Conservation (phyloP, 2,888 invertebrate species). For the Busseola fusca region DNA sequence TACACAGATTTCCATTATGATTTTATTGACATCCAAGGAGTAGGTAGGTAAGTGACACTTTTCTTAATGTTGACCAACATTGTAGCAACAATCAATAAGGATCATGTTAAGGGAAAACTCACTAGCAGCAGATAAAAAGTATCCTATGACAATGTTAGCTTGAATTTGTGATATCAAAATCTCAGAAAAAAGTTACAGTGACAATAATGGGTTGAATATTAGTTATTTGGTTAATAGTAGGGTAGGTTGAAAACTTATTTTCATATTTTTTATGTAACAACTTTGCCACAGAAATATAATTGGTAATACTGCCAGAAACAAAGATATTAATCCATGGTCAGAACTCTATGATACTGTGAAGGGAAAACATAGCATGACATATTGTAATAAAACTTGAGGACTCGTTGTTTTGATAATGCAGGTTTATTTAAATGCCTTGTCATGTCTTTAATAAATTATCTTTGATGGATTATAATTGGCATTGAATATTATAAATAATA, state of each 20-base stretch:
- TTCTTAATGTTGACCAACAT: background rate
- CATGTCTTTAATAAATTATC: slow-evolving; percentile 14
- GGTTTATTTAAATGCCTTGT: slow-evolving; percentile 22
- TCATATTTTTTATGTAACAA: background rate
- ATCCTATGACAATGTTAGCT: background rate
- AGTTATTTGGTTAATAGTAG: background rate
- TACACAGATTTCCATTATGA: background rate
- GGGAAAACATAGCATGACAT: background rate
- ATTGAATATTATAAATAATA: background rate
- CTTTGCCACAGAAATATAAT: background rate
- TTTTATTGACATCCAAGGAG: background rate
- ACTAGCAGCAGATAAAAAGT: too few relatives aligned
- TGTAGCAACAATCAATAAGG: background rate
- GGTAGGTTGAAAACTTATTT: background rate
- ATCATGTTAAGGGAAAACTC: too few relatives aligned
- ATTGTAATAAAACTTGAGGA: slow-evolving; percentile 27
- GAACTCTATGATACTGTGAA: background rate
- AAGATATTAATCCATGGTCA: background rate
- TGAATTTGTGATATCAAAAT: background rate
- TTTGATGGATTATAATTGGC: slow-evolving; percentile 4
- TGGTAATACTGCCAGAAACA: too few relatives aligned
- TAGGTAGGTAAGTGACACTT: background rate
- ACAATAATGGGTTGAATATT: background rate
- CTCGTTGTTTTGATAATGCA: slow-evolving; percentile 32
- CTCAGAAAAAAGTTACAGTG: background rate